Evolutionary conservation across 2,888 invertebrate species (phyloP), one percentile per base, ranked within the genome.

Genomic region (Leptopilina drosophilae): DNA sequence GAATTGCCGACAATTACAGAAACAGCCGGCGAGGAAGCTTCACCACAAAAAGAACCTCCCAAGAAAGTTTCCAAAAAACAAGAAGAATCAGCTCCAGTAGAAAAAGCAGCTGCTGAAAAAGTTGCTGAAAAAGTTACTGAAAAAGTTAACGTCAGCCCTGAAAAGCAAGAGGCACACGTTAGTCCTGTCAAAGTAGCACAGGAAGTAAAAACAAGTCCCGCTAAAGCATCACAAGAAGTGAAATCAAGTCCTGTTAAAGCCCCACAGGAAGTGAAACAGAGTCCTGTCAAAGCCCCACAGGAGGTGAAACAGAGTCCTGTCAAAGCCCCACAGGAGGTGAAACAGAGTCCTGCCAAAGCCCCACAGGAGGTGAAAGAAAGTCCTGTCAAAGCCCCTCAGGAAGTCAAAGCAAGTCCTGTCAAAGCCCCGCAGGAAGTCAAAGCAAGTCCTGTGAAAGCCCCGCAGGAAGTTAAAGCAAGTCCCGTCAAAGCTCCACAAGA

Each of bases 341-440:
- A 42, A 42, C n/a, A n/a, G n/a, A 42, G 42, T 42, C 42, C 42
- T 1, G 42, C 8, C 3, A 42, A 42, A 42, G 8, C 8, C 42
- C 26, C 40, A 11, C 40, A 7, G 14, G 42, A 42, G 8, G 0
- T 42, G 0, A 42, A 42, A 42, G 5, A 0, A 42, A 77, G 75
- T 0, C 73, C 78, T 33, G 80, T 80, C 0, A 82, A 82, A 78
- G 76, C 80, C 65, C 20, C 81, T 49, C 66, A 84, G 80, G 81
- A 78, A 79, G 62, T 77, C 0, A 73, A n/a, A 62, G 0, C 5
- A 20, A 73, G 40, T 56, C 73, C 73, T 4, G 33, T 8, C 0
- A 73, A 73, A 33, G 14, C n/a, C 14, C 9, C 15, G 5, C 73
- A 56, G 20, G 77, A 75, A 76, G n/a, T 5, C 1, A 20, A 64